These are phyloP conservation scores for Cololabis saira DNA, from an alignment of 2,113 vertebrate genomes.

Conservation along the genomic window DNA sequence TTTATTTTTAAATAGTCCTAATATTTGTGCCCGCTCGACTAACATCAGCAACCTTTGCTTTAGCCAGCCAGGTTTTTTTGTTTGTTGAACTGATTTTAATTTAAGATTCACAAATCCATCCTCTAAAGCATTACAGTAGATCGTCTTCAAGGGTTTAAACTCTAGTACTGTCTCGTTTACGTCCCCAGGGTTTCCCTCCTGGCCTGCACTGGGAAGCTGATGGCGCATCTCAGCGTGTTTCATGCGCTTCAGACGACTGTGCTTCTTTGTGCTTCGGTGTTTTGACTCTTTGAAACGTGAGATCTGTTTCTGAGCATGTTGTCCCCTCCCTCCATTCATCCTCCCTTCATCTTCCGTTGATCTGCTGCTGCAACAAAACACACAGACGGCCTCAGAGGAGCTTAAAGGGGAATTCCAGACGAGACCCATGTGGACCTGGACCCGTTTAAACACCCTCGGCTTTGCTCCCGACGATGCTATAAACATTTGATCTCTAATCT, in stretches of 20 bases:
- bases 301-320: conserved; percentile 47
- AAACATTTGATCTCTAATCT: background rate
- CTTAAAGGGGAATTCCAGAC: conserved; percentile 64
- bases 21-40: too few relatives aligned
- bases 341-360: conserved; percentile 58
- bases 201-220: background rate
- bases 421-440: background rate
- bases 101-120: too few relatives aligned
- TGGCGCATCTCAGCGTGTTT: background rate
- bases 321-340: conserved; percentile 68
- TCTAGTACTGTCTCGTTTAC: background rate
- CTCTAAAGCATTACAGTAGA: too few relatives aligned
- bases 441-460: background rate
- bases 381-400: conserved; percentile 40
- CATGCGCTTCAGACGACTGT: conserved; percentile 21
- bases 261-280: conserved; percentile 28
- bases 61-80: too few relatives aligned
- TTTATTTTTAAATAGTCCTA: too few relatives aligned
- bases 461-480: background rate
- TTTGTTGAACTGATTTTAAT: too few relatives aligned
- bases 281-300: conserved; percentile 76
- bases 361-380: conserved; percentile 31
- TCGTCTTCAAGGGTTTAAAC: too few relatives aligned
- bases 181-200: background rate
- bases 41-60: too few relatives aligned